Evolutionary conservation across 2,888 invertebrate species (phyloP).

Genomic region (Thera obeliscata): DNA sequence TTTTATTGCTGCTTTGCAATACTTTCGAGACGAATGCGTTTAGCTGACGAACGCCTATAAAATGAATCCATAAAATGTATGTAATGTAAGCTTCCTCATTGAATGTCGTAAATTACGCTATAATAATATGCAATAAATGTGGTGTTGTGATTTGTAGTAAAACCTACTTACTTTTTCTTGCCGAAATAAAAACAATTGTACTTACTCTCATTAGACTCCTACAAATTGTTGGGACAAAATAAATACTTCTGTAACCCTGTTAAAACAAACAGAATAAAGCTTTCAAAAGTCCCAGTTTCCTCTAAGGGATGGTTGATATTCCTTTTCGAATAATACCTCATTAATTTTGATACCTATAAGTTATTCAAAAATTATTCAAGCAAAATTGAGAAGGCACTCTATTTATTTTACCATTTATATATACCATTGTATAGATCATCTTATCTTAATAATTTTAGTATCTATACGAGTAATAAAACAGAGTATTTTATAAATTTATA

Average conservation of each 20-base stretch:
- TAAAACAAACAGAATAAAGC: constrained; percentile 19
- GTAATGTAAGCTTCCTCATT: constrained; percentile 8
- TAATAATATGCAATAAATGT: not conserved
- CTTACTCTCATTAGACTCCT: not conserved
- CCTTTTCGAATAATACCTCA: constrained; percentile 20
- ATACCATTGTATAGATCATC: too few species aligned
- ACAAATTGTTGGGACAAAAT: constrained; percentile 9
- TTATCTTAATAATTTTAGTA: too few species aligned
- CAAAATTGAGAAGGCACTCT: constrained; percentile 2
- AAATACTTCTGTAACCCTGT: constrained; percentile 8
- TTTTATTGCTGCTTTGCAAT: not conserved
- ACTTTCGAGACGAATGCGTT: not conserved
- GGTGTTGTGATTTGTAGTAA: not conserved
- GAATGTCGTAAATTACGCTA: constrained; percentile 1
- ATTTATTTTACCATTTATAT: not conserved
- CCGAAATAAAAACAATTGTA: not conserved
- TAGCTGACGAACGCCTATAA: not conserved
- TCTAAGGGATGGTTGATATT: constrained; percentile 22
- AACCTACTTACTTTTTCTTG: not conserved
- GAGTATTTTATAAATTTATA: too few species aligned
- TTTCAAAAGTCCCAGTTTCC: constrained; percentile 14
- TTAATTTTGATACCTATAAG: constrained; percentile 3
- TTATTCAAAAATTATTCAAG: constrained; percentile 17
- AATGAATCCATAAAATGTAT: not conserved
- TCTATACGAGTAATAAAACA: too few species aligned